phyloP scores from a whole-genome alignment of 2,888 invertebrate species.

The Ypsolopha scabrella region DNA sequence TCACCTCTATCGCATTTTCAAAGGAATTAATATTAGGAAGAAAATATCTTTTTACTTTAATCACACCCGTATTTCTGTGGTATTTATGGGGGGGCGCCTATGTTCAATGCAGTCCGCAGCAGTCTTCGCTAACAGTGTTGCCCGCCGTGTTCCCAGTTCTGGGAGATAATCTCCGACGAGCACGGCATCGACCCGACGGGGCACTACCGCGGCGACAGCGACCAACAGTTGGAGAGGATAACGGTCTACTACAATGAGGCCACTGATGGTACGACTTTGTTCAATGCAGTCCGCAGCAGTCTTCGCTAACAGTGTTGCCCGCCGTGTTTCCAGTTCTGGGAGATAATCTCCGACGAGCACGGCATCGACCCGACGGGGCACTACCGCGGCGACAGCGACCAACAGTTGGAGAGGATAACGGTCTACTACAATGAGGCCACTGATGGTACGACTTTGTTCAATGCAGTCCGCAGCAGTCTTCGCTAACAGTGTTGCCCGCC shows the following conservation, averaged over 20 bases:
- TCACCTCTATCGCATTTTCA: too few species aligned
- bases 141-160: conserved; percentile 71
- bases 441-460: conserved; percentile 29
- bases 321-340: conserved; percentile 73
- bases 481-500: too few species aligned
- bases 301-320: too few species aligned
- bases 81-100: too few species aligned
- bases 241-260: conserved; percentile 83
- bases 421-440: conserved; percentile 81
- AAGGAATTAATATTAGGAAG: too few species aligned
- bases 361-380: conserved; percentile 48
- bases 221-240: conserved; percentile 79
- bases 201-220: conserved; percentile 74
- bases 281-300: too few species aligned
- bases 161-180: conserved; percentile 82
- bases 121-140: too few species aligned
- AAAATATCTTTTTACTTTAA: too few species aligned
- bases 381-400: conserved; percentile 75
- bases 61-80: too few species aligned
- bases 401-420: conserved; percentile 79
- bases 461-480: too few species aligned
- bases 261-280: conserved; percentile 33
- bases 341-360: conserved; percentile 31
- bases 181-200: conserved; percentile 20
- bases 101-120: too few species aligned